Evolutionary conservation across 2,113 vertebrate species (phyloP), one percentile per base, ranked within the genome.

Genomic region (Chloebia gouldiae): DNA sequence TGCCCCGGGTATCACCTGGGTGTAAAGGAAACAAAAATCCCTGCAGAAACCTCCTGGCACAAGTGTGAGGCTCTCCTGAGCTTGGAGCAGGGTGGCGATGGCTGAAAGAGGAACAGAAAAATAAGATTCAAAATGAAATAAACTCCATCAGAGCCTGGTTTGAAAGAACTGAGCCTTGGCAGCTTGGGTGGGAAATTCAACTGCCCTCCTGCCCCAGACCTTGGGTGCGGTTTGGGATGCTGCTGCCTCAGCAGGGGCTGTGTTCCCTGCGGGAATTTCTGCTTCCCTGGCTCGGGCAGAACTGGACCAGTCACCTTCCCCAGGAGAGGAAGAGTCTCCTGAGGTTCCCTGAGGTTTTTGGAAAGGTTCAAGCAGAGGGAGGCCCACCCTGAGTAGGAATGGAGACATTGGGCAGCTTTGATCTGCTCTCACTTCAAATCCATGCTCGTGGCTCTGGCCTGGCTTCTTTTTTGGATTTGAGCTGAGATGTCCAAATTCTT

Each of bases 31-130:
- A 23, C 64, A 28, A 4, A 79, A 85, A 57, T 40, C 28, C 50
- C 42, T 1, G 2, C 1, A 7, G 80, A 37, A 75, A 17, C 9
- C 28, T 23, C 33, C 27, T 2, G 5, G 22, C 64, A 7, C 33
- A 1, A 0, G 2, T 4, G 37, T 0, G 8, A 33, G 65, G 68
- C 49, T 3, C 2, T 15, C 0, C 0, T 5, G 9, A 42, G 27
- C 14, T 42, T 0, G 1, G 11, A 65, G 60, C 47, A 23, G 51
- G 23, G 28, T 4, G 40, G n/a, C 0, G 1, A 31, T 3, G 44
- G 15, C 28, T 4, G 3, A 9, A 21, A 39, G 25, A 24, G 0
- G 0, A 61, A 11, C 10, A 9, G 6, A 23, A 56, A 68, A 50
- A 45, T 4, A 4, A 33, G 40, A 35, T 30, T 39, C 13, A 13